Base-by-base conservation (phyloP, 2,797 vertebrate genomes). In the Oryzias sinensis region DNA sequence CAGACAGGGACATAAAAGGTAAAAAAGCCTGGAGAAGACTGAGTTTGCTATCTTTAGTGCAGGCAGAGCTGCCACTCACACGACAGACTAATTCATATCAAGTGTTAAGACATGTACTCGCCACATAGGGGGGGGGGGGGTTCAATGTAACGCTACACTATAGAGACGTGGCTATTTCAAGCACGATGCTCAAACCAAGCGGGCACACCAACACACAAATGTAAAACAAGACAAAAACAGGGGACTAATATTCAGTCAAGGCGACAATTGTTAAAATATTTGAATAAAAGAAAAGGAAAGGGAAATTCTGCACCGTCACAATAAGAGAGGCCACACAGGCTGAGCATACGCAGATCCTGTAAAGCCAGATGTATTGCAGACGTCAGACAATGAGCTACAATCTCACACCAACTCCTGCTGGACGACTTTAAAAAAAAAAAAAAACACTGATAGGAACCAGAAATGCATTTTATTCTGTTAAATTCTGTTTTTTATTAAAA, bases 41-140 rank as follows among this genome's bases (percentile, higher is more conserved):
- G 87, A 89, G 86, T 86, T 81, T 74, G 74, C 87, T 91, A 91
- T 91, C 86, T 90, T 88, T 90, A 91, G 88, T 82, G 58, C 74
- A 74, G 79, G 74, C 86, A 84, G 81, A 84, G 83, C 81, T 68
- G 82, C 75, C 72, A 66, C 75, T 82, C 42, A 50, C 77, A 79
- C 70, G 76, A 79, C 76, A n/a, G 73, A 79, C 76, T 81, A 84
- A 87, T 85, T 88, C 80, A 82, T 82, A 88, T 82, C 84, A 81
- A 86, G 85, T 86, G 86, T 77, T 87, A 70, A 79, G 81, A 80
- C 77, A 82, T 66, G 80, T 53, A 56, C 65, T 67, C 74, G 75
- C 78, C 79, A 77, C 80, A 76, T 82, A 65, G 68, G 83, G 74
- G 20, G 20, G 20, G 20, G 20, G 20, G 60, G 76, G 65, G 75